Conservation (phyloP, 2,113 vertebrate genomes). For the Brachypodius melanocephalos region DNA sequence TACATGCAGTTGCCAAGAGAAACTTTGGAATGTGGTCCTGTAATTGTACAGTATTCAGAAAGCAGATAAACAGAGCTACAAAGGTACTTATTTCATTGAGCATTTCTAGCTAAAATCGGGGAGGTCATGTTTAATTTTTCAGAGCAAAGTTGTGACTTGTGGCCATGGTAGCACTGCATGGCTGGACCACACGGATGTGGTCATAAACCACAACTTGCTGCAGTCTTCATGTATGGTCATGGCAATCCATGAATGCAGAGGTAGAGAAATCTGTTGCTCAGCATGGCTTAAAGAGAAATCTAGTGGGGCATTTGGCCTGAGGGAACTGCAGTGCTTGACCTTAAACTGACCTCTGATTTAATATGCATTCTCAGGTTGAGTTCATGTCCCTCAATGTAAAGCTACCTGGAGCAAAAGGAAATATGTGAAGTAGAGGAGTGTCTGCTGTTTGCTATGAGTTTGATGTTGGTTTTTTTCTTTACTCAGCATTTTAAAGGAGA, state of each 20-base stretch:
- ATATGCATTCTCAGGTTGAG: background rate
- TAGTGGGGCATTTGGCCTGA: background rate
- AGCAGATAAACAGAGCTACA: background rate
- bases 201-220: background rate
- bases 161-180: background rate
- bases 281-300: background rate
- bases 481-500: background rate
- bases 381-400: background rate
- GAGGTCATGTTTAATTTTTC: background rate
- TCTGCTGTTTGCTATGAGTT: background rate
- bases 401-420: background rate
- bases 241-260: background rate
- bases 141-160: background rate
- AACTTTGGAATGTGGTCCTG: background rate
- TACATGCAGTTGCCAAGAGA: background rate
- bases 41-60: background rate
- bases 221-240: fast-evolving
- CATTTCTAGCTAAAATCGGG: background rate
- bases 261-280: background rate
- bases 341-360: background rate
- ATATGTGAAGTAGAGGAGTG: background rate
- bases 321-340: background rate
- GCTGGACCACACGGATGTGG: background rate
- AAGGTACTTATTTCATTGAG: background rate
- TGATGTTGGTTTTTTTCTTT: background rate